phyloP scores from a whole-genome alignment of 1,140 invertebrate species.

The Telenomus remus region DNA sequence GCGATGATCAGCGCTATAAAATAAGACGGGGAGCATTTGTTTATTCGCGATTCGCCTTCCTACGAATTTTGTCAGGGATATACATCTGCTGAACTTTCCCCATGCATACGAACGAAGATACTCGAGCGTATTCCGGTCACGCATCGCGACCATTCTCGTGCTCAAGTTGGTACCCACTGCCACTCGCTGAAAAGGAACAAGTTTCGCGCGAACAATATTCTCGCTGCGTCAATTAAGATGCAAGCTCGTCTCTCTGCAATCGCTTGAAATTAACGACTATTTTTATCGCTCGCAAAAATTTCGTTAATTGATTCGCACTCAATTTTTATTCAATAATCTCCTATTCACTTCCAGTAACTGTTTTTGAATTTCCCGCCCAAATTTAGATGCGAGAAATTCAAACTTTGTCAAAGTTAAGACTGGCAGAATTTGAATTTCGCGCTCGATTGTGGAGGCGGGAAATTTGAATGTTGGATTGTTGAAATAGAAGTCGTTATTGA shows the following conservation, averaged over 20 bases:
- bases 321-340: too few species aligned
- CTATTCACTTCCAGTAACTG: too few species aligned
- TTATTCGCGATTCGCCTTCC: conserved; percentile 26
- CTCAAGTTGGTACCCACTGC: conserved; percentile 49
- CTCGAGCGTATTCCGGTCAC: conserved; percentile 42
- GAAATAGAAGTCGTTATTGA: too few species aligned
- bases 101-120: conserved; percentile 46
- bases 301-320: too few species aligned
- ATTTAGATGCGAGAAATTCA: too few species aligned
- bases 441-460: too few species aligned
- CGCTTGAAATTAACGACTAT: neutral
- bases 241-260: neutral
- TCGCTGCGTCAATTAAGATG: conserved; percentile 41
- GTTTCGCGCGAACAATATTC: conserved; percentile 39
- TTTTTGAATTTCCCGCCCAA: too few species aligned
- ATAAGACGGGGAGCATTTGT: conserved; percentile 38
- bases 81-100: conserved; percentile 44
- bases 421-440: too few species aligned
- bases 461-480: too few species aligned
- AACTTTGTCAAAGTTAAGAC: too few species aligned
- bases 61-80: conserved; percentile 45
- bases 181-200: conserved; percentile 27
- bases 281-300: neutral
- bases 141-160: conserved; percentile 52
- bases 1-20: conserved; percentile 10